A percentile compares a stretch with the other conserved stretches of the same genome.
Conservation (phyloP, 2,888 invertebrate species). For the Gari tellinella region DNA sequence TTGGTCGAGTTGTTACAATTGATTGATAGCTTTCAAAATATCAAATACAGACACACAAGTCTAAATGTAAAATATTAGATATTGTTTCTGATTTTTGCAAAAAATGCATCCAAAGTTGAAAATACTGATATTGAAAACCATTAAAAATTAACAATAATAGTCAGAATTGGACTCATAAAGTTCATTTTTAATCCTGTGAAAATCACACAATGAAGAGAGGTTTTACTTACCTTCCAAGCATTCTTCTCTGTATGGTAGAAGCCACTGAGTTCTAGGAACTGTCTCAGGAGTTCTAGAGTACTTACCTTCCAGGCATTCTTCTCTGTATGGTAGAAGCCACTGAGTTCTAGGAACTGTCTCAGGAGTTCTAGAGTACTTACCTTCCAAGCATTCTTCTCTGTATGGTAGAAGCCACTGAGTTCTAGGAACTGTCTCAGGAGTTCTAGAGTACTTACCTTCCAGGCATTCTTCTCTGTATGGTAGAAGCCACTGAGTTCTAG, state of each 20-base stretch:
- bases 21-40: too few relatives aligned
- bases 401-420: constrained; percentile 82
- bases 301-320: constrained; percentile 83
- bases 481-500: constrained; percentile 83
- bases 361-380: constrained; percentile 76
- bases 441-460: constrained; percentile 79
- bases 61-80: too few relatives aligned
- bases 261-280: constrained; percentile 83
- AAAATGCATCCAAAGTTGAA: too few relatives aligned
- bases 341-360: constrained; percentile 82
- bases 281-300: constrained; percentile 77
- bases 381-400: constrained; percentile 82
- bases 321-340: constrained; percentile 82
- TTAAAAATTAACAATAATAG: too few relatives aligned
- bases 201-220: too few relatives aligned
- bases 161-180: too few relatives aligned
- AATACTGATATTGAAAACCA: too few relatives aligned
- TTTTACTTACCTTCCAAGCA: constrained; percentile 80
- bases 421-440: constrained; percentile 83
- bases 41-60: too few relatives aligned
- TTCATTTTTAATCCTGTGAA: too few relatives aligned
- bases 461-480: constrained; percentile 80
- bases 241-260: constrained; percentile 82
- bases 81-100: too few relatives aligned
- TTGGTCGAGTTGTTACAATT: too few relatives aligned